A percentile compares a stretch with the other conserved stretches of the same genome.
Evolutionary conservation across 92 coral and sea anemone species (phyloP).

Genomic region (Epizoanthus illoricatus): DNA sequence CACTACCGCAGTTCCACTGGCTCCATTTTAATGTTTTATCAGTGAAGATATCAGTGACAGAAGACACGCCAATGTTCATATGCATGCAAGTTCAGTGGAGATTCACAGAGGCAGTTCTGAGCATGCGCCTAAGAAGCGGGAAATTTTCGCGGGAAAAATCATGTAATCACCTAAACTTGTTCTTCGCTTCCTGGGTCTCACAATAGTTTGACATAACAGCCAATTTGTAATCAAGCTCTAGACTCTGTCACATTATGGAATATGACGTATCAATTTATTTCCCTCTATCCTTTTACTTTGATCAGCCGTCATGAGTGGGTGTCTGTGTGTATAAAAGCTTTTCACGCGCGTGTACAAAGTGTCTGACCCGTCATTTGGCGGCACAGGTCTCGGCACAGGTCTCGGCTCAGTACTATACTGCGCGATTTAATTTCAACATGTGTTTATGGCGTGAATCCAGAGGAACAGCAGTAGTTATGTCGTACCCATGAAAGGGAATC

Average conservation of each 20-base stretch:
- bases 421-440: conserved; percentile 19
- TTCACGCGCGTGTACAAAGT: conserved; percentile 26
- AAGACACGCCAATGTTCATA: no score
- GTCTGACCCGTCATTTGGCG: neutral
- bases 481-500: neutral
- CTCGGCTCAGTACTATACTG: conserved; percentile 36
- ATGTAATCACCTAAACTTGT: neutral
- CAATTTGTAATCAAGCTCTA: conserved; percentile 23
- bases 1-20: no score
- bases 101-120: neutral
- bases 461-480: conserved; percentile 4
- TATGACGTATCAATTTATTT: conserved; percentile 18
- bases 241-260: conserved; percentile 14
- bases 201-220: neutral
- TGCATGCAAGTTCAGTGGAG: neutral
- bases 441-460: conserved; percentile 6
- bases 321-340: conserved; percentile 39
- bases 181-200: neutral
- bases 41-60: no score
- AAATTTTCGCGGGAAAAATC: conserved; percentile 38
- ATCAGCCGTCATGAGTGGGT: conserved; percentile 43
- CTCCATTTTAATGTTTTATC: no score
- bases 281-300: conserved; percentile 10
- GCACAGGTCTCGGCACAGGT: neutral
- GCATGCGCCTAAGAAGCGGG: neutral